These are phyloP conservation scores for Podocnemis expansa DNA, from an alignment of 2,113 vertebrate species.

Conservation along the genomic window DNA sequence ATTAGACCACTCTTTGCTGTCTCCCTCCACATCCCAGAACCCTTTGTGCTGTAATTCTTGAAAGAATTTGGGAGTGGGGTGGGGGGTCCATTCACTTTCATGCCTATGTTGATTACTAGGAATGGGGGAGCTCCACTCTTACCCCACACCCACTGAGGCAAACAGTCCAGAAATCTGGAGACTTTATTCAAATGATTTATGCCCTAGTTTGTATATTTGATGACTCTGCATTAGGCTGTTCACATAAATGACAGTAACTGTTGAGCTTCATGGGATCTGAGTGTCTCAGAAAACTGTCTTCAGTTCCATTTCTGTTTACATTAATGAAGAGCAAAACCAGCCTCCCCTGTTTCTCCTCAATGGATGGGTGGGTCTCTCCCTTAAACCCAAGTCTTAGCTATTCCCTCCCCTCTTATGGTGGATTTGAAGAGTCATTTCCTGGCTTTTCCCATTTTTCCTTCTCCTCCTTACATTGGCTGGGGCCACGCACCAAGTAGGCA, in stretches of 20 bases:
- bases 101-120: background rate
- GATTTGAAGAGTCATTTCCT: too few relatives aligned
- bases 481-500: too few relatives aligned
- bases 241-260: background rate
- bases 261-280: too few relatives aligned
- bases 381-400: too few relatives aligned
- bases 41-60: slow-evolving; percentile 21
- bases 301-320: too few relatives aligned
- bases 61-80: background rate
- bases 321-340: too few relatives aligned
- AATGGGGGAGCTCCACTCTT: background rate
- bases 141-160: background rate
- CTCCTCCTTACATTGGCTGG: too few relatives aligned
- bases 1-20: background rate
- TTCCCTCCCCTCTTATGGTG: too few relatives aligned
- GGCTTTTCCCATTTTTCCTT: too few relatives aligned
- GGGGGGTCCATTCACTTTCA: background rate
- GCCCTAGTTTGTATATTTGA: background rate
- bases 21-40: background rate
- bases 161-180: background rate
- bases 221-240: slow-evolving; percentile 12
- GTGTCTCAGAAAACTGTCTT: too few relatives aligned
- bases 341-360: too few relatives aligned
- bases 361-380: too few relatives aligned
- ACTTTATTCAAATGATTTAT: background rate